Percentiles rank a stretch among this genome's conserved stretches.
Conservation (phyloP, 2,113 vertebrate genomes). For the Catharus bicknelli region DNA sequence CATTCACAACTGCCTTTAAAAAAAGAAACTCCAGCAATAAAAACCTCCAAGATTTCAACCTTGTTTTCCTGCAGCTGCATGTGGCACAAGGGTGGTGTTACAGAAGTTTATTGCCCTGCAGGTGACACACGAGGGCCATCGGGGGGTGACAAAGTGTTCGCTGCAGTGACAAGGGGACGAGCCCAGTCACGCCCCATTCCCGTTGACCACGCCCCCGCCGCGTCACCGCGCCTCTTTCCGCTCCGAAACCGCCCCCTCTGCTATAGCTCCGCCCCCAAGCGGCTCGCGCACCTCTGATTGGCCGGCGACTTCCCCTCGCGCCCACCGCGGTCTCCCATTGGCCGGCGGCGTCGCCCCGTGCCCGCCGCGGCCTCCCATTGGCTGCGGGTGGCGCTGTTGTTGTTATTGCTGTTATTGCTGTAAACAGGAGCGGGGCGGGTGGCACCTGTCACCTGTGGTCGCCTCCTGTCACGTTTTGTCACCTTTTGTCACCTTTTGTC, state of each 20-base stretch:
- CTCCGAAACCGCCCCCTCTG: too few relatives aligned
- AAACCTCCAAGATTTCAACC: not conserved
- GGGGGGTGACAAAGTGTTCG: rapidly evolving
- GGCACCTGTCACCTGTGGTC: rapidly evolving
- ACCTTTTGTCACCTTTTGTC: too few relatives aligned
- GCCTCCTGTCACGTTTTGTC: too few relatives aligned
- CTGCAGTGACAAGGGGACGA: rapidly evolving
- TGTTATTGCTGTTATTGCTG: not conserved
- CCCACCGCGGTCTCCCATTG: not conserved
- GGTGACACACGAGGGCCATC: not conserved
- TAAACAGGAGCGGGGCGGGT: not conserved
- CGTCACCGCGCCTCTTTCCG: rapidly evolving
- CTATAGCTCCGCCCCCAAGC: not conserved
- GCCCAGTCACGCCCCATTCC: rapidly evolving
- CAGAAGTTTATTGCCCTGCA: too few relatives aligned
- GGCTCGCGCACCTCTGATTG: rapidly evolving
- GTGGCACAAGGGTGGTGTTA: too few relatives aligned
- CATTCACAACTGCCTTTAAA: not conserved
- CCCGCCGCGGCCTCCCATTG: not conserved
- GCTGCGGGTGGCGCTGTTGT: not conserved
- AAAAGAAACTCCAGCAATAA: not conserved
- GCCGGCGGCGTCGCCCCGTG: not conserved
- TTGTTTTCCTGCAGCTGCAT: rapidly evolving
- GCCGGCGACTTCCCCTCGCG: not conserved
- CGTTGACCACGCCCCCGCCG: rapidly evolving